Evolutionary conservation across 2,888 invertebrate genomes (phyloP), one percentile per base, ranked within the genome.

Genomic region (Clusia tigrina): DNA sequence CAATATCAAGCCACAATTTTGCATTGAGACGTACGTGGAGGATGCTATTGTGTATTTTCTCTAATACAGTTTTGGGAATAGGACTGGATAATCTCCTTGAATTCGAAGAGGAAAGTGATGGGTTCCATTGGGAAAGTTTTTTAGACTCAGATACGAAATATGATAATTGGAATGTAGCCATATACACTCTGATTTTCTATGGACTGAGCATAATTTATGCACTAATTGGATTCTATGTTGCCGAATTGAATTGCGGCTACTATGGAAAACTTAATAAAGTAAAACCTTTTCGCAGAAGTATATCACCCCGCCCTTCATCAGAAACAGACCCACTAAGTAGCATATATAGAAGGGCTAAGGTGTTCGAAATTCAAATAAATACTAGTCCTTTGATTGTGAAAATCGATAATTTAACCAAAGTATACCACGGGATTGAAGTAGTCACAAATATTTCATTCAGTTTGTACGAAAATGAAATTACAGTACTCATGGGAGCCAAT

Each of bases 361-460:
- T 75, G 78, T 79, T 73, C 65, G 87, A 88, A 74, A 83, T 84
- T 2, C 87, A 88, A 66, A 86, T 86, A 0, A 32, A 32, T 9
- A 12, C 6, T 9, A 32, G 32, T 24, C n/a, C n/a, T n/a, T n/a
- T n/a, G n/a, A 86, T 86, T 46, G 84, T 88, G 1, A 84, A 74
- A 52, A 70, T 77, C 1, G 70, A 70, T 22, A 69, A 71, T 0
- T 78, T 92, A 22, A 71, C 90, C 89, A 2, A 91, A 89, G n/a
- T 91, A 89, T 15, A 90, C 90, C 85, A 88, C 89, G 77, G 82
- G 89, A 64, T 88, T 89, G 63, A 81, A 89, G 48, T 90, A 87
- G 53, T 89, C 88, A 55, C 91, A 88, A 10, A 88, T 88, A 66
- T 92, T 90, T 1, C 81, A 90, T 59, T 94, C 71, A 91, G 92